A percentile compares a stretch with the other conserved stretches of the same genome.
These are phyloP conservation scores for Dipodomys spectabilis DNA, from an alignment of 2,113 vertebrate species.

Conservation along the genomic window DNA sequence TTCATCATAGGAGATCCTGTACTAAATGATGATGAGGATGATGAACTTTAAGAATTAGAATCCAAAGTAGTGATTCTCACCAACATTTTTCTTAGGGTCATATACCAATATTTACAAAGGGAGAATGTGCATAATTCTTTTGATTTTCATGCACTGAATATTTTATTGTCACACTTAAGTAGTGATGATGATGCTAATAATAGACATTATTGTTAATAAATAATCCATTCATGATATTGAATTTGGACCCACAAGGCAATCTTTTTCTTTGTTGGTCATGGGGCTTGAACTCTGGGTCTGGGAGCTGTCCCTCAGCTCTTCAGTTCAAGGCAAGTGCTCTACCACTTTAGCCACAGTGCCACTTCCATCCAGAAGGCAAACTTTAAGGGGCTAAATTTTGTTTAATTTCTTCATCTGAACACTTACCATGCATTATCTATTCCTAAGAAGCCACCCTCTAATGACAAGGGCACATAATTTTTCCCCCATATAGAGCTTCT, in stretches of 20 bases:
- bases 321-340: too few species aligned
- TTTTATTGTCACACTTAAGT: not conserved
- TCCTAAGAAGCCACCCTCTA: not conserved
- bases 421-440: not conserved
- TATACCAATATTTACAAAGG: not conserved
- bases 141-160: not conserved
- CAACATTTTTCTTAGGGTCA: conserved; percentile 17
- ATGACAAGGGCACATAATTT: not conserved
- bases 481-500: not conserved
- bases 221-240: not conserved
- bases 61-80: not conserved
- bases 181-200: not conserved
- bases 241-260: not conserved
- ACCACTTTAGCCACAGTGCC: not conserved
- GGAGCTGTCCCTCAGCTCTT: too few species aligned
- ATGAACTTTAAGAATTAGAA: not conserved
- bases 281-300: too few species aligned
- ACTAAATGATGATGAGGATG: not conserved
- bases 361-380: not conserved
- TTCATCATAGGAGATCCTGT: not conserved
- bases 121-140: not conserved
- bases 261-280: not conserved
- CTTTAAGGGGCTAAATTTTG: not conserved
- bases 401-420: conserved; percentile 15
- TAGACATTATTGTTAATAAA: not conserved